These are phyloP conservation scores for Sebastes oblongus DNA, from an alignment of 2,797 vertebrate species.

Conservation along the genomic window DNA sequence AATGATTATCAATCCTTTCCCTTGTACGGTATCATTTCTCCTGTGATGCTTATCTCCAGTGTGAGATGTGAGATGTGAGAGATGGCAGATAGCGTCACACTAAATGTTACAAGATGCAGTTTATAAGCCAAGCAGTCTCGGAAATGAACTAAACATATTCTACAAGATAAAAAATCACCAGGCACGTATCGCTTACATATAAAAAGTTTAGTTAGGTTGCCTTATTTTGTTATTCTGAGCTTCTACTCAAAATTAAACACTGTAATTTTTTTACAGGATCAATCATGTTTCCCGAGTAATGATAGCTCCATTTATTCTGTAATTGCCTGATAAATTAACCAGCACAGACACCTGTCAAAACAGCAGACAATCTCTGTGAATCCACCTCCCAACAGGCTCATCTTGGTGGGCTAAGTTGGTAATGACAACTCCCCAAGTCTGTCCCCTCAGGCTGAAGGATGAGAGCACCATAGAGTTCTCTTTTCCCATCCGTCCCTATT, in stretches of 20 bases:
- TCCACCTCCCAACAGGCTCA: slow-evolving; percentile 72
- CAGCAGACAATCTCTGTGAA: slow-evolving; percentile 73
- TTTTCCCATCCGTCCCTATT: slow-evolving; percentile 75
- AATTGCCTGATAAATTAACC: slow-evolving; percentile 81
- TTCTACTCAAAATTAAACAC: slow-evolving; percentile 5
- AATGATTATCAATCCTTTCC: slow-evolving; percentile 1
- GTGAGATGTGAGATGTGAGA: not conserved
- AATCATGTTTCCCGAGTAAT: slow-evolving; percentile 50
- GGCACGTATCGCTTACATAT: not conserved
- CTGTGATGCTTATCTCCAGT: not conserved
- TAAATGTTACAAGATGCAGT: not conserved
- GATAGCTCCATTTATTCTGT: slow-evolving; percentile 65
- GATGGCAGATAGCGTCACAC: not conserved
- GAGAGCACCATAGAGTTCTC: slow-evolving; percentile 66
- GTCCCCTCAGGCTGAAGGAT: slow-evolving; percentile 77
- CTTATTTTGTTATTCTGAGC: not conserved
- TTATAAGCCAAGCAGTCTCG: not conserved
- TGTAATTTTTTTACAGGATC: slow-evolving; percentile 29
- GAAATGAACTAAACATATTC: not conserved
- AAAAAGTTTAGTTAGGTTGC: not conserved
- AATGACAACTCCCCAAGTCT: slow-evolving; percentile 80
- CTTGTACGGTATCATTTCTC: not conserved
- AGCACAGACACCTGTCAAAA: slow-evolving; percentile 83
- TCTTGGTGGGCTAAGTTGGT: slow-evolving; percentile 78
- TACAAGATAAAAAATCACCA: not conserved